Conservation (phyloP, 2,888 invertebrate species). For the Oxyscelio sp. region DNA sequence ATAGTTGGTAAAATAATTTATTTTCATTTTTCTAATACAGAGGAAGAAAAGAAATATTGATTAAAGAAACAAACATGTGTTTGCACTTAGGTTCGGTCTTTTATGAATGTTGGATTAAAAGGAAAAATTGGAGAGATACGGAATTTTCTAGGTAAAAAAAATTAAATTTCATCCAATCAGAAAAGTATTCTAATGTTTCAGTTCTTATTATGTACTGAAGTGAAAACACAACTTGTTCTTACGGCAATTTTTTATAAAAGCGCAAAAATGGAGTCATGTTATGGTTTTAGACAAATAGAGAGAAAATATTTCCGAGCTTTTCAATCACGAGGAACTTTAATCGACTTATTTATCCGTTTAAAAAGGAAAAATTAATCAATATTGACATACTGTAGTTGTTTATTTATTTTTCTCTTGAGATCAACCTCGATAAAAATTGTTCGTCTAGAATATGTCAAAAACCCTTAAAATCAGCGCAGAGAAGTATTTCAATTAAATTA, state of each 20-base stretch:
- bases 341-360: too few species aligned
- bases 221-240: not conserved
- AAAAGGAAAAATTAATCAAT: too few species aligned
- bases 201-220: conserved; percentile 18
- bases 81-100: conserved; percentile 26
- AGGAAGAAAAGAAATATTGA: conserved; percentile 16
- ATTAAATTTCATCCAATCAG: conserved; percentile 43
- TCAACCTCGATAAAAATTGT: too few species aligned
- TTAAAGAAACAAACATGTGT: conserved; percentile 23
- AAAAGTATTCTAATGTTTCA: conserved; percentile 41
- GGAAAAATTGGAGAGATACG: conserved; percentile 20
- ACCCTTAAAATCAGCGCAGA: too few species aligned
- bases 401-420: too few species aligned
- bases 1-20: conserved; percentile 1
- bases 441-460: too few species aligned
- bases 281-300: too few species aligned
- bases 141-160: conserved; percentile 5
- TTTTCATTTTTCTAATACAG: conserved; percentile 11
- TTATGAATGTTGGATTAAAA: conserved; percentile 37
- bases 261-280: not conserved
- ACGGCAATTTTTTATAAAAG: conserved; percentile 11
- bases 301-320: not conserved
- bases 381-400: too few species aligned
- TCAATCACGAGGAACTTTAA: conserved; percentile 9
- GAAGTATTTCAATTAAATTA: too few species aligned